Evolutionary conservation across 2,797 vertebrate species (phyloP).

Genomic region (Florisuga fusca): DNA sequence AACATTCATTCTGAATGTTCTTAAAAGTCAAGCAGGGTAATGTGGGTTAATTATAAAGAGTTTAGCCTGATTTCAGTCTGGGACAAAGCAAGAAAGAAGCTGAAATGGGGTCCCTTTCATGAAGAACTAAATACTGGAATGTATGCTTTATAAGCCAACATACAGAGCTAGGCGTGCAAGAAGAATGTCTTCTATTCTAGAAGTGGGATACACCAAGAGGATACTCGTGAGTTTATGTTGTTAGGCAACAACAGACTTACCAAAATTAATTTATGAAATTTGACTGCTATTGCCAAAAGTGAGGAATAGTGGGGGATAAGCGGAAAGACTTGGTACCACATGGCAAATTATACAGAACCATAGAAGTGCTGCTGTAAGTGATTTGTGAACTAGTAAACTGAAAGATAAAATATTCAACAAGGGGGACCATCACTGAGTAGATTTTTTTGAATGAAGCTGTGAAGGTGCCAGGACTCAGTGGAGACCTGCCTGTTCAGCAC

Average conservation of each 20-base stretch:
- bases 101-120: background rate
- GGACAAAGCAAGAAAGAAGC: background rate
- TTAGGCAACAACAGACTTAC: background rate
- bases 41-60: background rate
- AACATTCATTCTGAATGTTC: background rate
- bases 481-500: background rate
- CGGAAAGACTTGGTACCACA: background rate
- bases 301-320: background rate
- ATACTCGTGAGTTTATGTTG: background rate
- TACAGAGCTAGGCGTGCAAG: rapidly evolving
- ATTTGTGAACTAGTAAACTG: background rate
- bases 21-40: background rate
- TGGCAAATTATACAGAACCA: background rate
- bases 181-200: background rate
- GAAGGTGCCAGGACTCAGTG: background rate
- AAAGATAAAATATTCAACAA: background rate
- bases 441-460: background rate
- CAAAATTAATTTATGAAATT: background rate
- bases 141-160: background rate
- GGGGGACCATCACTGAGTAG: background rate
- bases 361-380: background rate
- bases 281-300: background rate
- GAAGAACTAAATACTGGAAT: background rate
- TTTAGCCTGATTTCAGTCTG: background rate
- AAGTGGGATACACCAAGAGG: background rate